These are phyloP conservation scores for Pimpla rufipes DNA, from an alignment of 2,888 invertebrate genomes.

Conservation along the genomic window DNA sequence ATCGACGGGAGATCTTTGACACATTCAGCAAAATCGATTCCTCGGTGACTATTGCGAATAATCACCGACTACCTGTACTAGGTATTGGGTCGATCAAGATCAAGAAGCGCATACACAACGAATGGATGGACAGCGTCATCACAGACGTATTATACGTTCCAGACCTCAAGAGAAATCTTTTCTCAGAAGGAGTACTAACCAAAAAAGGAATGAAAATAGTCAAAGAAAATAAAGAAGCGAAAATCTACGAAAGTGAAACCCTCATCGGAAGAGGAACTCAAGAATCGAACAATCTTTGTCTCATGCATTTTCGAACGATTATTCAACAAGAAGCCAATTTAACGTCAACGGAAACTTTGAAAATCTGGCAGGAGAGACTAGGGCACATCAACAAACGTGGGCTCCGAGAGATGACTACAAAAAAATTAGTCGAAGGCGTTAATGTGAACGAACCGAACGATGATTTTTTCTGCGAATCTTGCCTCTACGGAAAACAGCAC, in stretches of 20 bases:
- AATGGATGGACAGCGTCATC: constrained; percentile 17
- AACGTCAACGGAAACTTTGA: neutral
- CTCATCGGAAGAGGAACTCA: too few relatives aligned
- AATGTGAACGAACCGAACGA: neutral
- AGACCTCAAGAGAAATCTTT: neutral
- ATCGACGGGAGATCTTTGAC: too few relatives aligned
- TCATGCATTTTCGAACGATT: neutral
- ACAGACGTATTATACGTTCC: constrained; percentile 58
- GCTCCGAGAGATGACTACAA: neutral
- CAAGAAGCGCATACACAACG: constrained; percentile 29
- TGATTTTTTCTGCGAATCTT: neutral
- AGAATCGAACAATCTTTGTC: neutral
- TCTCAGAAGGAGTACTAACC: neutral
- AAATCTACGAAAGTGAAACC: neutral
- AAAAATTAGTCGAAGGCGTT: neutral
- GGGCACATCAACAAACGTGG: neutral
- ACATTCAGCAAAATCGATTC: too few relatives aligned
- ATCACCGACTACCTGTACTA: too few relatives aligned
- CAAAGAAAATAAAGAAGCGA: neutral
- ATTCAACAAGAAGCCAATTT: neutral
- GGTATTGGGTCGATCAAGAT: neutral
- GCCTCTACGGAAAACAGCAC: neutral
- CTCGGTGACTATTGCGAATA: neutral
- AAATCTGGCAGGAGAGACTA: neutral
- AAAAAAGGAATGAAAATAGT: constrained; percentile 23